Percentiles rank a stretch among this genome's conserved stretches.
Conservation (phyloP, 2,797 vertebrate genomes). For the Nyctalus aviator region DNA sequence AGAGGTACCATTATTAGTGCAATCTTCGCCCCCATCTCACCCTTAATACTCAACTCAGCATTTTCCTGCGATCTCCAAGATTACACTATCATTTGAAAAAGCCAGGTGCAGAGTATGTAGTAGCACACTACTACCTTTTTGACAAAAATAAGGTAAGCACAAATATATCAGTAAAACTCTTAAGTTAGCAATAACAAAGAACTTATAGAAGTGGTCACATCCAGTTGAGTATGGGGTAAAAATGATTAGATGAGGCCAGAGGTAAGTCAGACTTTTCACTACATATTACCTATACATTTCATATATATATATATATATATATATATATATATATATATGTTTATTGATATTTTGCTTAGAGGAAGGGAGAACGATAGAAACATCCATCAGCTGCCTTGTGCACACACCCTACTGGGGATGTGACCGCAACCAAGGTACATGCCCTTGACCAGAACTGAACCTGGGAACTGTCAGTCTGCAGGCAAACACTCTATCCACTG, state of each 20-base stretch:
- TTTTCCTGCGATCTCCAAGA: not conserved
- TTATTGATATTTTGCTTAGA: no score
- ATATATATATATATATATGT: no score
- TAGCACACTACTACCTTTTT: not conserved
- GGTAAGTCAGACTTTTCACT: not conserved
- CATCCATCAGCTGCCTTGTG: no score
- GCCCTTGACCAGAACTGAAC: no score
- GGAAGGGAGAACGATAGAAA: no score
- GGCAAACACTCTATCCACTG: no score
- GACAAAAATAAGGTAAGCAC: not conserved
- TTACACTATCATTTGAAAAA: slow-evolving; percentile 59
- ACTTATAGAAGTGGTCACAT: slow-evolving; percentile 23
- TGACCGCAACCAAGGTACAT: no score
- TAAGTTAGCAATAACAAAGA: slow-evolving; percentile 48
- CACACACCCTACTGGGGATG: no score
- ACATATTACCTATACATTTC: not conserved
- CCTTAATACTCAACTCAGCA: not conserved
- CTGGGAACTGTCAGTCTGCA: no score
- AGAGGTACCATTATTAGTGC: slow-evolving; percentile 15
- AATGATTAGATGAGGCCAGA: not conserved
- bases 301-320: no score
- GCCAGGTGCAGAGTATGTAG: not conserved
- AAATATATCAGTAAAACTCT: slow-evolving; percentile 43
- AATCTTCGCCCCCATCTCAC: not conserved
- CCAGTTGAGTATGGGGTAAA: not conserved